Conservation (phyloP, 2,113 vertebrate species). For the Conger conger region DNA sequence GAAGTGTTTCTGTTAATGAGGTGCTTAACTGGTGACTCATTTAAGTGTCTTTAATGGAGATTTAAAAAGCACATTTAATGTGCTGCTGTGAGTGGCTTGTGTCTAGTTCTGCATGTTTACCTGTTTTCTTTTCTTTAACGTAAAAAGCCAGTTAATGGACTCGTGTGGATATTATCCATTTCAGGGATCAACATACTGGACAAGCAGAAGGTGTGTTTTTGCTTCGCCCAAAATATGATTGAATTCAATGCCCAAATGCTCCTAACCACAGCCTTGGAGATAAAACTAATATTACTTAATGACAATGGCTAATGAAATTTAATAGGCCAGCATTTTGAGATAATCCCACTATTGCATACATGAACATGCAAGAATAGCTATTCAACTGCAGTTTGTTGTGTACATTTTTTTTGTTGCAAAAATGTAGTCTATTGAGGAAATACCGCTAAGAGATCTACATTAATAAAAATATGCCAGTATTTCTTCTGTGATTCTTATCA, state of each 20-base stretch:
- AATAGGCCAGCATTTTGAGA: slow-evolving; percentile 14
- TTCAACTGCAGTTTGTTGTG: too few relatives aligned
- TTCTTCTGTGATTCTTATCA: too few relatives aligned
- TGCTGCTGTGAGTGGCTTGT: not conserved
- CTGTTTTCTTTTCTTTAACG: not conserved
- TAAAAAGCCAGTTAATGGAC: not conserved
- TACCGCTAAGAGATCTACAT: too few relatives aligned
- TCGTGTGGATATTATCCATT: not conserved
- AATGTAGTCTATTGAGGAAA: too few relatives aligned
- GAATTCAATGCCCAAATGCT: not conserved
- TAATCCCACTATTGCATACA: not conserved
- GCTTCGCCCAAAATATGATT: not conserved
- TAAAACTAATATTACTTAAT: not conserved
- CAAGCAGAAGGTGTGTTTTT: not conserved
- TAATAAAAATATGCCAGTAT: too few relatives aligned
- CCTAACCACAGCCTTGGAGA: not conserved
- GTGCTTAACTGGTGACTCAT: not conserved
- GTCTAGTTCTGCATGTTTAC: not conserved
- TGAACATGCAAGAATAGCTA: not conserved
- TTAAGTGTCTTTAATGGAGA: slow-evolving; percentile 5
- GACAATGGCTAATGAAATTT: slow-evolving; percentile 26
- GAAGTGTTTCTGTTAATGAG: not conserved
- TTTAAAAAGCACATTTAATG: not conserved
- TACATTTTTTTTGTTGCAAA: too few relatives aligned
- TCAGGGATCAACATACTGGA: not conserved